Evolutionary conservation across 2,888 invertebrate species (phyloP), one percentile per base, ranked within the genome.

Genomic region (Rhaphigaster nebulosa): DNA sequence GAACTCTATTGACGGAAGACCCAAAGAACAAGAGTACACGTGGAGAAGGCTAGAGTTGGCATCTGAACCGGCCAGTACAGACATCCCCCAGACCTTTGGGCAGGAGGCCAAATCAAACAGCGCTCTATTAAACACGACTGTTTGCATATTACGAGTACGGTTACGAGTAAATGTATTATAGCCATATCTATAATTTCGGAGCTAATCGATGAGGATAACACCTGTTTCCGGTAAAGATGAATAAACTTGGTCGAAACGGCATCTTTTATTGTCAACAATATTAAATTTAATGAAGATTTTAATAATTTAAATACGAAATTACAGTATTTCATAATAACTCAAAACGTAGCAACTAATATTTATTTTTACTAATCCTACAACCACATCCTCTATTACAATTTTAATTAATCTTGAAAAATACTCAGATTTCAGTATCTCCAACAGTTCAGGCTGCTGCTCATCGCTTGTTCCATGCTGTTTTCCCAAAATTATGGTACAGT

Each of bases 61-160:
- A 84, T 0, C 45, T 20, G n/a, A 13, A n/a, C 45, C 23, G 15
- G 45, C 15, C 45, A n/a, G 45, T n/a, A 45, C 84, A 84, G 84
- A 84, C 84, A 84, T n/a, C 84, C 6, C 13, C 84, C 84, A 84
- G 84, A 84, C 84, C 45, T 26, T 26, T 45, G 45, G 84, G 84
- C 41, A 41, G n/a, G 4, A 34, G 18, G 84, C 84, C 84, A 84
- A 45, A 45, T 45, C 84, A 84, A 84, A 84, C 45, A 84, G 12
- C 45, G 84, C 84, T 50, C 84, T 84, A 84, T 84, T 84, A 84
- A 84, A 84, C 84, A 84, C 10, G 4, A 50, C 3, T 84, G 84
- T 84, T 84, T 84, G 84, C 84, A 84, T 84, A 45, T 84, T 50
- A n/a, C n/a, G n/a, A n/a, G n/a, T n/a, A n/a, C 84, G 84, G 84